Percentiles rank a stretch among this genome's conserved stretches.
Evolutionary conservation across 2,113 vertebrate species (phyloP).

Genomic region (Accipiter cooperii): DNA sequence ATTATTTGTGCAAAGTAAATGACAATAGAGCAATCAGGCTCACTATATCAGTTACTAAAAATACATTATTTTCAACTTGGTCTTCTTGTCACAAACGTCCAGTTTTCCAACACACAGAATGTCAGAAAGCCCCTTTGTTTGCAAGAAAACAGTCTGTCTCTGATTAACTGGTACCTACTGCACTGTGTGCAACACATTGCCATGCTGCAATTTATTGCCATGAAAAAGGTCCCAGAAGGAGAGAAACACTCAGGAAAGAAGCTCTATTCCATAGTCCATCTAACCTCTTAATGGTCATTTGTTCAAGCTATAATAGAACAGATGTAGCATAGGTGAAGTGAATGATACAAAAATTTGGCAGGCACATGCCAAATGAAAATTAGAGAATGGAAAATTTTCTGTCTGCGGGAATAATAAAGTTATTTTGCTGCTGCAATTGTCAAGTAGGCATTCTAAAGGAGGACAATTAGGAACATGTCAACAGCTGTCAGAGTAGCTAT

Average conservation of each 20-base stretch:
- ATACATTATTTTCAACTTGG: background rate
- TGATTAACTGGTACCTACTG: background rate
- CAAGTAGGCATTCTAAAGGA: background rate
- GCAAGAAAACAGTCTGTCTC: background rate
- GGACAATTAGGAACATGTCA: background rate
- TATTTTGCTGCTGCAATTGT: background rate
- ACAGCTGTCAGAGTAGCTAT: background rate
- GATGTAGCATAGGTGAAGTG: background rate
- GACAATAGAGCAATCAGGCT: background rate
- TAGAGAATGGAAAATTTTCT: background rate
- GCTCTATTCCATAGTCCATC: background rate
- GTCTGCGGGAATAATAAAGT: background rate
- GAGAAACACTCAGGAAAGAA: background rate
- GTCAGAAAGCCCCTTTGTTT: background rate
- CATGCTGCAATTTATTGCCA: background rate
- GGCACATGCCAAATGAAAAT: background rate
- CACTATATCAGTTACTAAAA: background rate
- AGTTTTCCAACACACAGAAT: background rate
- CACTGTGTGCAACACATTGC: background rate
- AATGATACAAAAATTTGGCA: background rate
- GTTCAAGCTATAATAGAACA: background rate
- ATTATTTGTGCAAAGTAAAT: background rate
- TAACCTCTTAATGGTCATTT: background rate
- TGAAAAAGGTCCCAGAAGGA: background rate
- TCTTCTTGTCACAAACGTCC: background rate